Evolutionary conservation across 2,888 invertebrate species (phyloP), one percentile per base, ranked within the genome.

Genomic region (Amaurobius ferox): DNA sequence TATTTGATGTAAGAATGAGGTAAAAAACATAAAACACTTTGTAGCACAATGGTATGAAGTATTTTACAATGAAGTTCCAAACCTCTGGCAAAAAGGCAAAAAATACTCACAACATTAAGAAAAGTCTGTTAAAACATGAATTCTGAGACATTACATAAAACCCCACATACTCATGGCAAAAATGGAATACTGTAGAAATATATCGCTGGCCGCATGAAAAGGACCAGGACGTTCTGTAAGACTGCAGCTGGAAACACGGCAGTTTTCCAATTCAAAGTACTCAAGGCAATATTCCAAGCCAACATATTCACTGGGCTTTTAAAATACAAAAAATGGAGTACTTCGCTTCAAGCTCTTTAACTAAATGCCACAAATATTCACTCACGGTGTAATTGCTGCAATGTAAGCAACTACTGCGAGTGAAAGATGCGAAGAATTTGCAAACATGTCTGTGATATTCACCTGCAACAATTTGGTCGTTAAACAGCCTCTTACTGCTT

Each of bases 181-280:
- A 81, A 81, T 81, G 80, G 80, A 81, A 81, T 81, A 81, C 80
- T 81, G 80, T 81, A 81, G 55, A 81, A 81, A 66, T 29, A n/a
- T 74, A 44, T 35, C 71, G 2, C 44, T 35, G 72, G 71, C n/a
- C 64, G 32, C 70, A 55, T 9, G 55, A 26, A 61, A 71, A 64
- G 40, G 55, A 70, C 77, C 77, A 77, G 67, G 76, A 68, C 29
- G 7, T 55, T 19, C 55, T 55, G 44, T 16, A 1, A 35, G 64
- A 29, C 19, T 19, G 71, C 67, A 55, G 55, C 23, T 11, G 26
- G 23, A 35, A 66, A 32, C 23, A 23, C 66, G 44, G 66, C 72
- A 70, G 1, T 19, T 35, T 35, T 6, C 35, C 68, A n/a, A 55
- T 66, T 71, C 71, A 79, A 79, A 70, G 44, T 64, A 80, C 19